A percentile compares a stretch with the other conserved stretches of the same genome.
Evolutionary conservation across 2,113 vertebrate genomes (phyloP).

Genomic region (Pachycephala philippinensis): DNA sequence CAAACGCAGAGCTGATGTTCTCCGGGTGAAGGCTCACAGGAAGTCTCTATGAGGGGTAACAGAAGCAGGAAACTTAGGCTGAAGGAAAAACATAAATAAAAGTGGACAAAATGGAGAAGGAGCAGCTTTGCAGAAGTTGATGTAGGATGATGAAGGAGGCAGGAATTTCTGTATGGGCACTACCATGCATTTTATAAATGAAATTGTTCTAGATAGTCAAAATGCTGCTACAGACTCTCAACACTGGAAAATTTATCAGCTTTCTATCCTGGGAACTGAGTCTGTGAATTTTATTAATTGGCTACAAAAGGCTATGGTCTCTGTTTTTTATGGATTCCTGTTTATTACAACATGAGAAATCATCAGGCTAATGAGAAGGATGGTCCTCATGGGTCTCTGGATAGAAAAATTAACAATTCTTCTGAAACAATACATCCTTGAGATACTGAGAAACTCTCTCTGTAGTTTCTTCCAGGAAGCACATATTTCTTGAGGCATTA

Average conservation of each 20-base stretch:
- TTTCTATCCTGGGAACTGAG: neutral
- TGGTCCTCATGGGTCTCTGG: neutral
- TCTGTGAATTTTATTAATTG: neutral
- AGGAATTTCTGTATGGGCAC: neutral
- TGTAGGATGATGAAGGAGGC: neutral
- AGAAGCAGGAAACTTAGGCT: neutral
- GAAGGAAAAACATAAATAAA: neutral
- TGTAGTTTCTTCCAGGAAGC: neutral
- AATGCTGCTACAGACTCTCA: neutral
- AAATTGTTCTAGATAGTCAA: neutral
- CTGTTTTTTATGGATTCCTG: neutral
- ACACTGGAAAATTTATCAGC: neutral
- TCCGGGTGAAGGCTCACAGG: neutral
- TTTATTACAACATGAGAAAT: neutral
- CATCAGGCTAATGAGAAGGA: neutral
- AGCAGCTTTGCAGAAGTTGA: neutral
- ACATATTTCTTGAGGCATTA: neutral
- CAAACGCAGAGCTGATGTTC: neutral
- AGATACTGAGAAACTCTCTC: neutral
- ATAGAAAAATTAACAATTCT: neutral
- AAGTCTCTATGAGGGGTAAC: neutral
- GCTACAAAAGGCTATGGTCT: neutral
- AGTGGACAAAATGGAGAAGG: neutral
- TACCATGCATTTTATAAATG: neutral
- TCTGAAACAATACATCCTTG: neutral